phyloP scores from a whole-genome alignment of 2,113 vertebrate species.

The Aphyosemion australe region DNA sequence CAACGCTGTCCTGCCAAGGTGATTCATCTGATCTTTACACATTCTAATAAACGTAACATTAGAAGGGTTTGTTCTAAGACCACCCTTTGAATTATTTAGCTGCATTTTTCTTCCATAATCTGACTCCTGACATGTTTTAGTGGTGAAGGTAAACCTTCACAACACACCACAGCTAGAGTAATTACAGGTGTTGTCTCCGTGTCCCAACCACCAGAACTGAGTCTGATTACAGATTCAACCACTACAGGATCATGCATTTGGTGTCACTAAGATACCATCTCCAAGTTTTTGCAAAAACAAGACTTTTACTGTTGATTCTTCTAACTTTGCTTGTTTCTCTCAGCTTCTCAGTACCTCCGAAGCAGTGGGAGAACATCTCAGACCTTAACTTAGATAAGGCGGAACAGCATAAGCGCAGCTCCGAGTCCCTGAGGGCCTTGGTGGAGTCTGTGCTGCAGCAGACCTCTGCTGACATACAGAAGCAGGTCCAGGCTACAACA shows the following conservation, averaged over 20 bases:
- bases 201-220: not conserved
- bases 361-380: slow-evolving; percentile 87
- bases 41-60: too few species aligned
- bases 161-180: too few species aligned
- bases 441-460: slow-evolving; percentile 85
- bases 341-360: slow-evolving; percentile 80
- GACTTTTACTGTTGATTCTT: not conserved
- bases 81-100: too few species aligned
- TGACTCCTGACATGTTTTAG: too few species aligned
- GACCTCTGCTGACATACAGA: slow-evolving; percentile 78
- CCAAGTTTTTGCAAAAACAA: not conserved
- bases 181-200: not conserved
- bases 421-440: slow-evolving; percentile 76
- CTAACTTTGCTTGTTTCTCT: not conserved
- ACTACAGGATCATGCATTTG: too few species aligned
- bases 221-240: too few species aligned
- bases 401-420: slow-evolving; percentile 86
- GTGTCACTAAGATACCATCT: not conserved
- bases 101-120: too few species aligned
- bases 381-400: slow-evolving; percentile 84
- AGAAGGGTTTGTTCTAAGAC: too few species aligned
- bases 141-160: too few species aligned
- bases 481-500: slow-evolving; percentile 77
- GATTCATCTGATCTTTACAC: not conserved
- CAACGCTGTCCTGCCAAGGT: slow-evolving; percentile 41